Conservation (phyloP, 2,113 vertebrate species). For the Acrocephalus arundinaceus region DNA sequence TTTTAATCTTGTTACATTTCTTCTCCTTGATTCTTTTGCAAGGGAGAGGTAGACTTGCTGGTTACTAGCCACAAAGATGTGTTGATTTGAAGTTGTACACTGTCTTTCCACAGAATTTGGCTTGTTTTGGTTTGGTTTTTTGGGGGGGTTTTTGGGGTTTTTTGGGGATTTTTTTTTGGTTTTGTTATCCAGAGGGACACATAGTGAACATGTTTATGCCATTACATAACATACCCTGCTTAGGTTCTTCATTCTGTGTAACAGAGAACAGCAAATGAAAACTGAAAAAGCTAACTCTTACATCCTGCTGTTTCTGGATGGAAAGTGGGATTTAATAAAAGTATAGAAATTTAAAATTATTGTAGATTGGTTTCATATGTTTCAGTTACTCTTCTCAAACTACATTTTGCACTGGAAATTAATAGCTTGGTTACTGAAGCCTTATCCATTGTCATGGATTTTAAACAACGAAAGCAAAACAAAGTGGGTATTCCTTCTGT, state of each 20-base stretch:
- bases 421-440: neutral
- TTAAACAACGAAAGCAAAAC: neutral
- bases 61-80: neutral
- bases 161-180: neutral
- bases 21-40: neutral
- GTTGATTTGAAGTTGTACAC: neutral
- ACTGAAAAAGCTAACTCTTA: neutral
- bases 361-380: neutral
- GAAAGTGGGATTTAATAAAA: neutral
- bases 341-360: neutral
- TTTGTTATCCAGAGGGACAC: neutral
- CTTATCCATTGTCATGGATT: neutral
- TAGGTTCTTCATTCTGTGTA: neutral
- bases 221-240: neutral
- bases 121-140: neutral
- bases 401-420: neutral
- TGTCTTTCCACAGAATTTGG: neutral
- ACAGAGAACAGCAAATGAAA: neutral
- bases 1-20: neutral
- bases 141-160: too few species aligned
- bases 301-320: neutral
- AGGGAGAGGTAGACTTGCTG: neutral
- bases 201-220: neutral
- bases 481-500: neutral
- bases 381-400: neutral